Evolutionary conservation across 2,888 invertebrate genomes (phyloP).

Genomic region (Corbicula japonica): DNA sequence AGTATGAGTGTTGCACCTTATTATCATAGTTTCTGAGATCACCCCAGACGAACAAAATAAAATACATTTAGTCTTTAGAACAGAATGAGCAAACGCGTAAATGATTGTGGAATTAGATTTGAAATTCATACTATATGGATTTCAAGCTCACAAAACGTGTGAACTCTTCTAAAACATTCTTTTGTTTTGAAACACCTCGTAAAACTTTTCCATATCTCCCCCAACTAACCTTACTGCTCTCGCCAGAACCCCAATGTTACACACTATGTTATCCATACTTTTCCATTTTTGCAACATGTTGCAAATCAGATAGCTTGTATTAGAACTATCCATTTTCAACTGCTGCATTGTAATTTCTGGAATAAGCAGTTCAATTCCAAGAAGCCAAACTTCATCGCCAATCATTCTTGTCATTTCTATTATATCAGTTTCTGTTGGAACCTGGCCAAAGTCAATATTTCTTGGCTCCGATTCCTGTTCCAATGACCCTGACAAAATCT

Average conservation of each 20-base stretch:
- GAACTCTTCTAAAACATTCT: no score
- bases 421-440: background rate
- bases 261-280: background rate
- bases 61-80: no score
- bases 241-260: background rate
- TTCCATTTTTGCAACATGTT: conserved; percentile 12
- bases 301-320: background rate
- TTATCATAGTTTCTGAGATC: no score
- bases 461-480: background rate
- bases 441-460: background rate
- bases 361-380: conserved; percentile 13
- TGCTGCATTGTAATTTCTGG: conserved; percentile 24
- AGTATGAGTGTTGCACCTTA: no score
- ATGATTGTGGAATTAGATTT: no score
- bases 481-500: background rate
- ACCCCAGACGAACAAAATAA: no score
- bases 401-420: background rate
- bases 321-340: background rate
- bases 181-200: conserved; percentile 16
- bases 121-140: no score
- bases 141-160: no score
- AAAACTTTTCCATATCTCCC: conserved; percentile 19
- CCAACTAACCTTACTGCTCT: conserved; percentile 18
- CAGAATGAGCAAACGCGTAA: no score
- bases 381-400: conserved; percentile 25